Evolutionary conservation across 2,113 vertebrate genomes (phyloP).

Genomic region (Cyprinus carpio): DNA sequence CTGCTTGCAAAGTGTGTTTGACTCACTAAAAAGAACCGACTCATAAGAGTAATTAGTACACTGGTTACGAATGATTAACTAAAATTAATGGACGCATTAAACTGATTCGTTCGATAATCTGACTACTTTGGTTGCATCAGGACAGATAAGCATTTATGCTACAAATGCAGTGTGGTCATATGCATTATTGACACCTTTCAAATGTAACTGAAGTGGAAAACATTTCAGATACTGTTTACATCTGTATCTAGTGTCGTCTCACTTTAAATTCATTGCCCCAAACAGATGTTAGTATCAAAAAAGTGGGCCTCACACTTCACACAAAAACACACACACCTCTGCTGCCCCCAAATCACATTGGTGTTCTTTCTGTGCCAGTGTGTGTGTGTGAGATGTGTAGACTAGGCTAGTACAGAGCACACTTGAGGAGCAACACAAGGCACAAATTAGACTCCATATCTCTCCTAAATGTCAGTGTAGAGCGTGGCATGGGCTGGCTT

Average conservation of each 20-base stretch:
- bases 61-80: background rate
- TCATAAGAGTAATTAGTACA: background rate
- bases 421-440: slow-evolving; percentile 62
- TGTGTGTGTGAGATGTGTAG: slow-evolving; percentile 4
- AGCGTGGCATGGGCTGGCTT: background rate
- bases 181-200: background rate
- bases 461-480: slow-evolving; percentile 66
- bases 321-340: background rate
- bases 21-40: background rate
- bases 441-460: slow-evolving; percentile 61
- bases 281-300: background rate
- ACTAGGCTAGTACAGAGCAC: slow-evolving; percentile 13
- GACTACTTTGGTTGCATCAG: too few species aligned
- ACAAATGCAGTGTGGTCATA: background rate
- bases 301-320: background rate
- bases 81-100: too few species aligned
- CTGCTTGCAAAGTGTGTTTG: background rate
- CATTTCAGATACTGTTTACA: background rate
- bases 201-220: background rate
- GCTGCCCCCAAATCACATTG: background rate
- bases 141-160: too few species aligned
- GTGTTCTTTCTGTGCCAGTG: slow-evolving; percentile 19
- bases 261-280: background rate
- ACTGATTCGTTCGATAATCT: too few species aligned
- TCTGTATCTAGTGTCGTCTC: background rate